Evolutionary conservation across 2,888 invertebrate species (phyloP), one percentile per base, ranked within the genome.

Genomic region (Temnothorax ravouxi): DNA sequence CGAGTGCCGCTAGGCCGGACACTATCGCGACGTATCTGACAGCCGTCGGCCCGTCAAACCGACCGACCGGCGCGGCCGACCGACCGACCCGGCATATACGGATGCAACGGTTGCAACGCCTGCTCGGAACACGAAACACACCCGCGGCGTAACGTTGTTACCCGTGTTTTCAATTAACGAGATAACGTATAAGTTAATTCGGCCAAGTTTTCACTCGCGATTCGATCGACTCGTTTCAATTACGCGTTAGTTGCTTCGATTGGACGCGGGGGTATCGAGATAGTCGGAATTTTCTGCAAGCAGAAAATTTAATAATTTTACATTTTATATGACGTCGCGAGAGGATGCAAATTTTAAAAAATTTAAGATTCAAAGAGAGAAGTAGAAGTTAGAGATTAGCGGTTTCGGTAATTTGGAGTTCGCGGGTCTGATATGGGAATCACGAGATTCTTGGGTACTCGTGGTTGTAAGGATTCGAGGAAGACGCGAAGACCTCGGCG

Each of bases 21-120:
- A 81, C 86, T 91, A 92, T 92, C 92, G 86, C 84, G 91, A 91
- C 92, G 86, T 87, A 92, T 91, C 91, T 91, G 92, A 91, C 92
- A 91, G 87, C 81, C 83, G 84, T 90, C 88, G 88, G 89, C 84
- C 89, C 89, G 79, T 89, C 90, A 87, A 87, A 87, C 76, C 86
- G 89, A 84, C 89, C 89, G 81, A 47, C 62, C 59, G 2, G 29
- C 29, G 29, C 34, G 34, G 34, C 34, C 34, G 41, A 47, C 71
- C 47, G 77, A 67, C 72, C 50, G 61, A 56, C 62, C 82, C 79
- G 84, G 21, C 72, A 69, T 80, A 69, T 80, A 82, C 84, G 85
- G 87, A 66, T 64, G 81, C 81, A 72, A 62, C 44, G 59, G 74
- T 72, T 44, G 50, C 41, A 54, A 29, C 81, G 44, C n/a, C 75